These are phyloP conservation scores for Clamator glandarius DNA, from an alignment of 2,797 vertebrate species.

Conservation along the genomic window DNA sequence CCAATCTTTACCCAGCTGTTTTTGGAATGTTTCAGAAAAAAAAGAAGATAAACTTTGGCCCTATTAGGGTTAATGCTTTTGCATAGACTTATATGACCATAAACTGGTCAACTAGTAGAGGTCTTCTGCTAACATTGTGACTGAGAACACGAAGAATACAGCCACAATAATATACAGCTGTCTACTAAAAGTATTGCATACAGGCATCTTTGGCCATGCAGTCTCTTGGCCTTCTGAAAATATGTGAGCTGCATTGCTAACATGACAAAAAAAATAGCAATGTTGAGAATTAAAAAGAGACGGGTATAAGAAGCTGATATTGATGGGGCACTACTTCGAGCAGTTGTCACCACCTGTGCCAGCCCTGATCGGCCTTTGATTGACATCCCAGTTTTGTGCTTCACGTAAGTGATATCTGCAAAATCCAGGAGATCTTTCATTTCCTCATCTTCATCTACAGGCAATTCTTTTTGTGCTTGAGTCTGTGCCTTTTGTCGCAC, in stretches of 20 bases:
- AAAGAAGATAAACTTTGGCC: slow-evolving; percentile 47
- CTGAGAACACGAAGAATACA: slow-evolving; percentile 95
- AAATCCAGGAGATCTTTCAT: slow-evolving; percentile 92
- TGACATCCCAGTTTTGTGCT: slow-evolving; percentile 78
- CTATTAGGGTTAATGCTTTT: slow-evolving; percentile 68
- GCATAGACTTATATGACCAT: slow-evolving; percentile 66
- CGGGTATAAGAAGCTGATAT: slow-evolving; percentile 88
- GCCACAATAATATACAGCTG: slow-evolving; percentile 91
- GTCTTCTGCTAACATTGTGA: slow-evolving; percentile 85
- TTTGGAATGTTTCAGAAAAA: slow-evolving; percentile 64
- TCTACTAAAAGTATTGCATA: slow-evolving; percentile 92
- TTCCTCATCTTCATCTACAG: slow-evolving; percentile 88
- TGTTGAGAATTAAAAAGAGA: slow-evolving; percentile 94
- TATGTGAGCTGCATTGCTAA: slow-evolving; percentile 89
- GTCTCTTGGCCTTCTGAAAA: slow-evolving; percentile 88
- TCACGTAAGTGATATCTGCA: slow-evolving; percentile 81
- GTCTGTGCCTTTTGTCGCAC: slow-evolving; percentile 88
- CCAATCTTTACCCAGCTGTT: neutral
- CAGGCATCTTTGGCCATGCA: slow-evolving; percentile 91
- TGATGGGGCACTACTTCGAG: slow-evolving; percentile 76
- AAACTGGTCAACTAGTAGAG: slow-evolving; percentile 54
- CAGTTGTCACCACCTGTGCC: slow-evolving; percentile 77
- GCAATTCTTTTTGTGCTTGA: slow-evolving; percentile 86
- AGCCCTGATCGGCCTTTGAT: slow-evolving; percentile 82
- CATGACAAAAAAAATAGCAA: slow-evolving; percentile 92